These are phyloP conservation scores for Eospalax fontanierii DNA, from an alignment of 2,797 vertebrate genomes.

Conservation along the genomic window DNA sequence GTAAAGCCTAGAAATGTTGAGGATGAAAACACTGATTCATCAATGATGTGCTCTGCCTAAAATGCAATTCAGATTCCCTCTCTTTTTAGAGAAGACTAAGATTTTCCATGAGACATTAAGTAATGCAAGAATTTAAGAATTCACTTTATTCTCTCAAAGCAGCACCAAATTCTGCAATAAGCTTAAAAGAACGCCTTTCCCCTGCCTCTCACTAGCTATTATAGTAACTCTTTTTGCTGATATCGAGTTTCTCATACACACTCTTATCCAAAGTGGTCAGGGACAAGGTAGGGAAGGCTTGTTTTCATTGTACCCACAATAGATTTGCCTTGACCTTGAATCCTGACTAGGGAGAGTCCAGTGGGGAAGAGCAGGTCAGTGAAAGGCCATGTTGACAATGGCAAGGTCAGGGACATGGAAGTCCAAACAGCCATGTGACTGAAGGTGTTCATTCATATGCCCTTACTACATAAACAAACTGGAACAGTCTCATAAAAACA, in stretches of 20 bases:
- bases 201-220: background rate
- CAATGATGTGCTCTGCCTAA: background rate
- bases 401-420: background rate
- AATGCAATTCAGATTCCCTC: background rate
- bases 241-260: background rate
- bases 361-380: background rate
- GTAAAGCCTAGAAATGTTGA: background rate
- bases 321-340: background rate
- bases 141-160: conserved; percentile 35
- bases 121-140: conserved; percentile 23
- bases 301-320: background rate
- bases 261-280: conserved; percentile 59
- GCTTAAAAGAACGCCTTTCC: background rate
- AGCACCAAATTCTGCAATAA: background rate
- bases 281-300: background rate
- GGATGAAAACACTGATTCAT: background rate
- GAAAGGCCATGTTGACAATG: background rate
- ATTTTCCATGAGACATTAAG: conserved; percentile 19
- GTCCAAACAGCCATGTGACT: background rate
- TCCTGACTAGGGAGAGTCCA: background rate
- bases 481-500: background rate
- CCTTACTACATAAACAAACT: background rate
- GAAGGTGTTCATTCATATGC: background rate
- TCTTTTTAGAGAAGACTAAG: conserved; percentile 8
- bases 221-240: conserved; percentile 59